These are phyloP conservation scores for Hypocryptadius cinnamomeus DNA, from an alignment of 2,113 vertebrate genomes.

Conservation along the genomic window DNA sequence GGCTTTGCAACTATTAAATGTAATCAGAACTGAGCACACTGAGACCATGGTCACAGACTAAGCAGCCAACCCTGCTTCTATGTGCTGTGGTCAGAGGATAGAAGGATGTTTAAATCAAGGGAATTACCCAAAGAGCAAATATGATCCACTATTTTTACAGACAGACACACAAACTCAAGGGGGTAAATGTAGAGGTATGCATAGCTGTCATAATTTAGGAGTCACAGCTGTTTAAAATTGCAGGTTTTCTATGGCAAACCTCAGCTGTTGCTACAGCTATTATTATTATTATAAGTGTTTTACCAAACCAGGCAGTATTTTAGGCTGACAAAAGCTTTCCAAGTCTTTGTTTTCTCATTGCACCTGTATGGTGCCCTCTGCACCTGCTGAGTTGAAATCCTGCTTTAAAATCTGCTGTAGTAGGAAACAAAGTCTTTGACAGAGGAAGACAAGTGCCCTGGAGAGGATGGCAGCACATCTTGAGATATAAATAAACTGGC, in stretches of 20 bases:
- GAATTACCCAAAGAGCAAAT: neutral
- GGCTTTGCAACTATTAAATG: neutral
- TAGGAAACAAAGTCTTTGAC: slow-evolving; percentile 24
- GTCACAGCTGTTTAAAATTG: slow-evolving; percentile 63
- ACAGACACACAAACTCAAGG: neutral
- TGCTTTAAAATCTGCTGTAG: slow-evolving; percentile 36
- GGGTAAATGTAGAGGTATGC: neutral
- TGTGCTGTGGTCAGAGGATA: neutral
- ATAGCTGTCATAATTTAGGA: neutral
- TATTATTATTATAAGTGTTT: slow-evolving; percentile 64
- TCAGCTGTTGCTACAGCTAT: slow-evolving; percentile 15
- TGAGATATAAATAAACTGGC: neutral
- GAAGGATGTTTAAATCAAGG: neutral
- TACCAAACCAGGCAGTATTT: slow-evolving; percentile 61
- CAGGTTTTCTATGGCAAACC: slow-evolving; percentile 44
- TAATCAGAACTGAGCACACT: neutral
- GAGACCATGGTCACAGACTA: neutral
- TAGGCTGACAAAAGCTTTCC: slow-evolving; percentile 54
- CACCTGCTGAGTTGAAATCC: slow-evolving; percentile 39
- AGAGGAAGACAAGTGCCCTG: neutral
- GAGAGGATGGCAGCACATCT: neutral
- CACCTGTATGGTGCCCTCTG: slow-evolving; percentile 12
- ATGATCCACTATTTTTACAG: neutral
- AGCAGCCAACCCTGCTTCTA: neutral
- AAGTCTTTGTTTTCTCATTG: slow-evolving; percentile 61